phyloP scores from a whole-genome alignment of 2,797 vertebrate genomes.

The Periophthalmus magnuspinnatus region DNA sequence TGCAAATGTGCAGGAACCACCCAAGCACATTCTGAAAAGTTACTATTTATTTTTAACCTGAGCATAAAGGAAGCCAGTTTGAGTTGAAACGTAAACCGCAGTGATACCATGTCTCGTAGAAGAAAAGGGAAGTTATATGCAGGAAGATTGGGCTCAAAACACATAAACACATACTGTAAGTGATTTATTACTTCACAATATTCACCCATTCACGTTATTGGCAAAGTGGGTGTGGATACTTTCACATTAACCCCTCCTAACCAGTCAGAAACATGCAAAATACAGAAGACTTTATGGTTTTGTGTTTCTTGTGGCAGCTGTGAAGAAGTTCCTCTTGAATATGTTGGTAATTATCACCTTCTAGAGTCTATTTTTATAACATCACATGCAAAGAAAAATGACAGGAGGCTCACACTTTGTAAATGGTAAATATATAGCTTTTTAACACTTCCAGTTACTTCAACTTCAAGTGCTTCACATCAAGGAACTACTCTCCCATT shows the following conservation, averaged over 20 bases:
- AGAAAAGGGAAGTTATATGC: background rate
- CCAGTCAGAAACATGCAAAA: background rate
- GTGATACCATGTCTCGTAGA: background rate
- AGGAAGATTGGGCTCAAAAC: conserved; percentile 19
- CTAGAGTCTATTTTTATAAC: background rate
- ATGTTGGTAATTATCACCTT: background rate
- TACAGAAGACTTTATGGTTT: background rate
- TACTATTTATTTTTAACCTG: background rate
- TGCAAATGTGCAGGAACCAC: conserved; percentile 2
- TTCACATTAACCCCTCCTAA: background rate
- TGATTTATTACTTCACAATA: background rate
- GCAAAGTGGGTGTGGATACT: background rate
- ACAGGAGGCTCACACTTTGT: too few relatives aligned
- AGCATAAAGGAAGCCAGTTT: background rate
- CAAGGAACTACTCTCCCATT: too few relatives aligned
- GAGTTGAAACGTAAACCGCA: background rate
- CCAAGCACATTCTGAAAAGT: background rate
- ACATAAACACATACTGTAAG: background rate
- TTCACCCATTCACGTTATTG: background rate
- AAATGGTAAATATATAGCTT: too few relatives aligned
- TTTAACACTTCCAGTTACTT: too few relatives aligned
- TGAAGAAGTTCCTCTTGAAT: background rate
- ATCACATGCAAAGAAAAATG: background rate
- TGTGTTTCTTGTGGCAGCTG: background rate
- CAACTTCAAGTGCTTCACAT: too few relatives aligned